Conservation (phyloP, 2,113 vertebrate genomes). For the Benitochromis conjunctus region DNA sequence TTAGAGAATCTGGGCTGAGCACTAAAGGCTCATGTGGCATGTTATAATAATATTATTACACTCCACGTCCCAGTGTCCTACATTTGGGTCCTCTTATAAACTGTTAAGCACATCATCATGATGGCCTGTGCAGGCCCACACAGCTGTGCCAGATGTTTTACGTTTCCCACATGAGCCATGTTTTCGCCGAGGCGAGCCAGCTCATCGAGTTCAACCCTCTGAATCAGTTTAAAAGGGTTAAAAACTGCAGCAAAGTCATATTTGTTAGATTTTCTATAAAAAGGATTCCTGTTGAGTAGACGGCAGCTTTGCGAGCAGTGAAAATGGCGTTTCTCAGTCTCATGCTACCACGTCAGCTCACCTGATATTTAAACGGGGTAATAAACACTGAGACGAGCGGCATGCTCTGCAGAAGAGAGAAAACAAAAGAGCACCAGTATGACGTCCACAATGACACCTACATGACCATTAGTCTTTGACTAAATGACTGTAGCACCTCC, state of each 20-base stretch:
- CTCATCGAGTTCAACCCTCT: neutral
- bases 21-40: neutral
- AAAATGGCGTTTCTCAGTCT: neutral
- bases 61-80: neutral
- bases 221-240: neutral
- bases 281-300: too few relatives aligned
- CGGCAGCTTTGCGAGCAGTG: fast-evolving
- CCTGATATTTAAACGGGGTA: neutral
- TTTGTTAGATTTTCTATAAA: neutral
- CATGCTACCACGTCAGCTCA: fast-evolving
- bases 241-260: neutral
- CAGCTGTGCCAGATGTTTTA: neutral
- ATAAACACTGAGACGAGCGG: neutral
- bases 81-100: neutral
- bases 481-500: neutral
- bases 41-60: neutral
- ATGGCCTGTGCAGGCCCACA: neutral
- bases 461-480: neutral
- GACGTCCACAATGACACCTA: neutral
- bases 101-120: neutral
- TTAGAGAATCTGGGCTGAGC: neutral
- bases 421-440: neutral
- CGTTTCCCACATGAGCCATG: neutral
- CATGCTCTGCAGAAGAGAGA: neutral
- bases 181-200: neutral